These are phyloP conservation scores for Cassiopea xamachana DNA, from an alignment of 30 jellyfish, hydroid and myxozoan genomes.

Conservation along the genomic window DNA sequence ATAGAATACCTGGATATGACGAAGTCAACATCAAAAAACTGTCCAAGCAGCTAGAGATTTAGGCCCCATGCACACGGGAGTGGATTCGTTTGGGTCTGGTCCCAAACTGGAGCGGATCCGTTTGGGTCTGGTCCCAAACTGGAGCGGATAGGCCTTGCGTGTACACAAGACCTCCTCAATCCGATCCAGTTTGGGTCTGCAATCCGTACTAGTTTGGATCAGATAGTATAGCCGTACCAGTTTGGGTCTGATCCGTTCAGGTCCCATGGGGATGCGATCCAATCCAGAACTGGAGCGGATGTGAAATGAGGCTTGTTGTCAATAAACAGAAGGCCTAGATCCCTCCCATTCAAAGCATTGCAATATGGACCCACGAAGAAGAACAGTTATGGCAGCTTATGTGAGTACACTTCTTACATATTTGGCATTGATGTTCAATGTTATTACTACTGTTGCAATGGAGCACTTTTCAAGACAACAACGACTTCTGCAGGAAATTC, in stretches of 20 bases:
- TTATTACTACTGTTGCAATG: background rate
- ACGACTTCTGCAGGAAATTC: background rate
- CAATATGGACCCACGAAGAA: background rate
- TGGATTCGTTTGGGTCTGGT: background rate
- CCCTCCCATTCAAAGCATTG: background rate
- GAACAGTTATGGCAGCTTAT: background rate
- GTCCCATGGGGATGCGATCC: background rate
- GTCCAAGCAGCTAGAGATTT: too few species aligned
- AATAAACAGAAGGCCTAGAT: background rate
- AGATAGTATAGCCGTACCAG: background rate
- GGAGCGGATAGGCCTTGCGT: constrained; percentile 17
- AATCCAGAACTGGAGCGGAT: background rate
- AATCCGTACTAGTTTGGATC: background rate
- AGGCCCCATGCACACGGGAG: background rate
- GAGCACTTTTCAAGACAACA: background rate
- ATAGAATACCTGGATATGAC: too few species aligned
- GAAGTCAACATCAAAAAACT: too few species aligned
- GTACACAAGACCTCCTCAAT: background rate
- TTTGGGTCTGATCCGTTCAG: background rate
- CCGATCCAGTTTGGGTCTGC: constrained; percentile 7
- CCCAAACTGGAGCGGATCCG: background rate
- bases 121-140: background rate
- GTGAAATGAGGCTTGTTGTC: background rate
- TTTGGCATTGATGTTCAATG: background rate
- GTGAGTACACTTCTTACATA: background rate